These are phyloP conservation scores for Invenusta paracnida DNA, from an alignment of 2,888 invertebrate species.

Conservation along the genomic window DNA sequence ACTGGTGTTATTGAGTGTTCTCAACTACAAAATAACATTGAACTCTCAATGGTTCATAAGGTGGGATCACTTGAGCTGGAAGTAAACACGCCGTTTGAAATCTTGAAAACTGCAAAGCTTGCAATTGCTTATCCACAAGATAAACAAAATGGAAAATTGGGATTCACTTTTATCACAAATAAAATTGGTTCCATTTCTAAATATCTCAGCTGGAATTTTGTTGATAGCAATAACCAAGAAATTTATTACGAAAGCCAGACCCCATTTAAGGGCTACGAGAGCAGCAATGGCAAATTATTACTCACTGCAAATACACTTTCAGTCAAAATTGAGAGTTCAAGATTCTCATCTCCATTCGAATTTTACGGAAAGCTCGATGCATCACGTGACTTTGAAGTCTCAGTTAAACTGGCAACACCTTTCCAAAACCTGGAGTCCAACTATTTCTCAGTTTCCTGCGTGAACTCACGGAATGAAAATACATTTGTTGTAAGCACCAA, in stretches of 20 bases:
- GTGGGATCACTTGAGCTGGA: neutral
- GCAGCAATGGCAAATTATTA: no score
- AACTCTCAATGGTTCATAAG: no score
- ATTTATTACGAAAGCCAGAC: neutral
- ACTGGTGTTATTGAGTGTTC: no score
- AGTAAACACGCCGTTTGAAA: neutral
- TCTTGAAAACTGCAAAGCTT: neutral
- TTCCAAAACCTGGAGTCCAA: no score
- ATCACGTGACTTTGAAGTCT: neutral
- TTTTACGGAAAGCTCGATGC: neutral
- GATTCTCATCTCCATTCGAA: neutral
- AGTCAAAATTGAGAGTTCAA: neutral
- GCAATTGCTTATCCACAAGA: neutral
- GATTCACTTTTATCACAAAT: neutral
- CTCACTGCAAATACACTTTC: neutral
- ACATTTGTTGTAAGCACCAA: neutral
- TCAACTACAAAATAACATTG: no score
- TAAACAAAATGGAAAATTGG: neutral
- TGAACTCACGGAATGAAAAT: neutral
- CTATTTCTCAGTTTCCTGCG: no score
- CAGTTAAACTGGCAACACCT: neutral
- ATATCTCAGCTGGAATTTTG: neutral
- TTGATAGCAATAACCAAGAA: neutral
- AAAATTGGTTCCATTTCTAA: neutral
- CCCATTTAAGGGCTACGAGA: neutral